phyloP scores from a whole-genome alignment of 1,140 invertebrate genomes.

The Eciton burchellii region DNA sequence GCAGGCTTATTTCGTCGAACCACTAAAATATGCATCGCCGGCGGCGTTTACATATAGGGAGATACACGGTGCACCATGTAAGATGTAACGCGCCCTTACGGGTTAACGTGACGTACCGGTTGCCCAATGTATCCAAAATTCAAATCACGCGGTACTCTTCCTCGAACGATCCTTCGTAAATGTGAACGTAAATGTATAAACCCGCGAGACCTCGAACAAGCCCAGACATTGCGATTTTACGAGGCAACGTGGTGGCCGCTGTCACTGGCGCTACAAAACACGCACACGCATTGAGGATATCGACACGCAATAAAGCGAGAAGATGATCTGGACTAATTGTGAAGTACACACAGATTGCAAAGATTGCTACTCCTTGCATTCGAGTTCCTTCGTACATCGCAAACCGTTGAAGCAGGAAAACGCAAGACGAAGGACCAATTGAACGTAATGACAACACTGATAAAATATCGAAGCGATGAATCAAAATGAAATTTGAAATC shows the following conservation, averaged over 20 bases:
- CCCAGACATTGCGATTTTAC: constrained; percentile 61
- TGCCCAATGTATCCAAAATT: constrained; percentile 62
- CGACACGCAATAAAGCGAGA: constrained; percentile 24
- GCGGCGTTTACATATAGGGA: constrained; percentile 20
- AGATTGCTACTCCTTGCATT: not conserved
- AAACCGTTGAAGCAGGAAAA: not conserved
- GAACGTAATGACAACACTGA: not conserved
- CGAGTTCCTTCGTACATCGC: not conserved
- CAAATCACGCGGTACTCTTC: constrained; percentile 62
- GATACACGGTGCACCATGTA: constrained; percentile 35
- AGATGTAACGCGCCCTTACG: constrained; percentile 35
- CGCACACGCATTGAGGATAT: not conserved
- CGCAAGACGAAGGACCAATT: not conserved
- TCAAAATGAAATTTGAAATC: not conserved
- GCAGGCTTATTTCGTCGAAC: constrained; percentile 51
- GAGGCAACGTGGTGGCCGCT: constrained; percentile 33
- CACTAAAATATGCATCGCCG: constrained; percentile 60
- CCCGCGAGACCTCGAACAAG: constrained; percentile 24
- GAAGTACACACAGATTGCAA: not conserved
- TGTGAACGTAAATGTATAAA: constrained; percentile 33
- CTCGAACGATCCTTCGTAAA: constrained; percentile 43
- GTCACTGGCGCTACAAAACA: not conserved
- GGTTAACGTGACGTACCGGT: constrained; percentile 44
- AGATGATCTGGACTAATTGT: not conserved
- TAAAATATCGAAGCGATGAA: not conserved